phyloP scores from a whole-genome alignment of 2,113 vertebrate genomes.

The Anolis sagrei region DNA sequence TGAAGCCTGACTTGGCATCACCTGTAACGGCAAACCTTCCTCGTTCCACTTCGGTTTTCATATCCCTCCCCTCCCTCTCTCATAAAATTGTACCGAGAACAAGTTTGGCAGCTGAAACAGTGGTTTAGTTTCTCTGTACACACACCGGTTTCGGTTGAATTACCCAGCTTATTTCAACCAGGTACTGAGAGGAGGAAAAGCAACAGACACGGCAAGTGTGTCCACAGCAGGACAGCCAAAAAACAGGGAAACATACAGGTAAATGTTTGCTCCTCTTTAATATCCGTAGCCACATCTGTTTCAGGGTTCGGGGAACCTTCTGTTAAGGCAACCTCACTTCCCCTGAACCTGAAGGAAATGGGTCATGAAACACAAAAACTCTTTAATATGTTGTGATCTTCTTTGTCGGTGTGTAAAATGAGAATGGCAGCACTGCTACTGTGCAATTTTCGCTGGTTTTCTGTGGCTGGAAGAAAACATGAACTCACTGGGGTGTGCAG shows the following conservation, averaged over 20 bases:
- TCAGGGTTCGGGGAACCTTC: neutral
- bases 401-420: neutral
- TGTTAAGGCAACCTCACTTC: neutral
- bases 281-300: neutral
- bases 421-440: neutral
- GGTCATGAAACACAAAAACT: neutral
- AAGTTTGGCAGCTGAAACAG: slow-evolving; percentile 1
- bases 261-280: neutral
- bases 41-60: slow-evolving; percentile 4
- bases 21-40: neutral
- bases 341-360: neutral
- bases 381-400: neutral
- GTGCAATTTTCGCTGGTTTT: neutral
- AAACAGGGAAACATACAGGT: neutral
- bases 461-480: too few relatives aligned
- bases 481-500: neutral
- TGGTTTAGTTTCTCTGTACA: slow-evolving; percentile 27
- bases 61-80: neutral
- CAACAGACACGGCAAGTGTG: neutral
- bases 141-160: slow-evolving; percentile 33
- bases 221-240: neutral
- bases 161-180: neutral
- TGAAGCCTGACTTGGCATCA: neutral
- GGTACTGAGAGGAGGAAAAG: neutral
- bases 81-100: slow-evolving; percentile 21